Evolutionary conservation across 30 jellyfish, hydroid and myxozoan genomes (phyloP), one percentile per base, ranked within the genome.

Genomic region (Rhopilema esculentum): DNA sequence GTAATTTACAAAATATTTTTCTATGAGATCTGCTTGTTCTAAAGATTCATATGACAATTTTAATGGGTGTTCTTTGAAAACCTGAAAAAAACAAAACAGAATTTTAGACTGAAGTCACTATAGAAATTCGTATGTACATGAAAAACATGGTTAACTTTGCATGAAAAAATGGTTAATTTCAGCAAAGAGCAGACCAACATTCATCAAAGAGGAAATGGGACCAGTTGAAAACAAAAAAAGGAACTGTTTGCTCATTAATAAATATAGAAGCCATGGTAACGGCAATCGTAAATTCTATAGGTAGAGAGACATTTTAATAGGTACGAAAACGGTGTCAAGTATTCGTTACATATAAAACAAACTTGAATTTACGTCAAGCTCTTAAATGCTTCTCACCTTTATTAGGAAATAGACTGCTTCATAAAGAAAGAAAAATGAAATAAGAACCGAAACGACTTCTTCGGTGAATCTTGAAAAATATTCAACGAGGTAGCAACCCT

Each of bases 401-500:
- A 63, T 25, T 19, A 88, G 64, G 66, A 77, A 93, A 53, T 76
- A 51, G 49, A 88, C 19, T 18, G 97, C 97, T 88, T 93, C 98
- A 92, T 93, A 93, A 30, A 93, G 77, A 81, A 93, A 93, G 40
- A 93, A 64, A 15, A 93, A 29, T 20, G 98, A 93, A 50, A 93
- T 93, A 33, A 93, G 97, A 40, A 88, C 80, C 29, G 98, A 84
- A 32, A 93, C 90, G 50, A 93, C 91, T 68, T 93, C 98, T 87
- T 93, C 98, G 21, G 93, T 88, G 85, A 93, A 93, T 16, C 98
- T 28, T 16, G 98, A 79, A 80, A 93, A 93, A 48, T 93, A 88
- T 22, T 93, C 98, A 29, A 93, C 98, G 27, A 93, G 92, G 69
- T 75, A 93, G 79, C 97, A 87, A n/a, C 98, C 98, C 82, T 93